A percentile compares a stretch with the other conserved stretches of the same genome.
phyloP scores from a whole-genome alignment of 2,888 invertebrate species.

The Drosophila macrothrix region DNA sequence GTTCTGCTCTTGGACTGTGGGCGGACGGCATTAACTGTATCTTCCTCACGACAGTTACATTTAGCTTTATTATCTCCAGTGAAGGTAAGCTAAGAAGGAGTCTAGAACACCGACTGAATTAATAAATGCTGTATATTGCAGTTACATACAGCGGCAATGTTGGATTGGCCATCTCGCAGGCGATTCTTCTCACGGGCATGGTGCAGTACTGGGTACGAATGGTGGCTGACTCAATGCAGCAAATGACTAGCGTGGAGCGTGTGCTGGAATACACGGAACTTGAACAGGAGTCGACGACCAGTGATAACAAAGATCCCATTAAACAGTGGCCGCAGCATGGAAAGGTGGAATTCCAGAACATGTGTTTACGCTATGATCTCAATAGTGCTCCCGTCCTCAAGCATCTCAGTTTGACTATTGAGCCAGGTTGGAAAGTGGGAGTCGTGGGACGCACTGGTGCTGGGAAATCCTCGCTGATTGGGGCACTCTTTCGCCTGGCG shows the following conservation, averaged over 20 bases:
- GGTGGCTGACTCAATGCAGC: slow-evolving; percentile 89
- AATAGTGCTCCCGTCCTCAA: slow-evolving; percentile 89
- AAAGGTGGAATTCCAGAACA: slow-evolving; percentile 86
- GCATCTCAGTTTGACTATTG: slow-evolving; percentile 88
- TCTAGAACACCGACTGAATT: not conserved
- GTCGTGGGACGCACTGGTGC: slow-evolving; percentile 94
- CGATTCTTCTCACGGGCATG: slow-evolving; percentile 89
- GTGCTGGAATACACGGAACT: slow-evolving; percentile 90
- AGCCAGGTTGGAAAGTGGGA: slow-evolving; percentile 89
- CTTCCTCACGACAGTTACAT: slow-evolving; percentile 88
- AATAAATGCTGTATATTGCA: slow-evolving; percentile 32
- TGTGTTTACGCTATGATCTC: slow-evolving; percentile 87
- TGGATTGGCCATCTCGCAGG: slow-evolving; percentile 89
- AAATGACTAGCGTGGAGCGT: slow-evolving; percentile 90
- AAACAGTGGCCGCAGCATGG: slow-evolving; percentile 90
- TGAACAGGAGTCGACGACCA: slow-evolving; percentile 86
- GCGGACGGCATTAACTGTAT: slow-evolving; percentile 89
- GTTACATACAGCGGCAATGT: slow-evolving; percentile 88
- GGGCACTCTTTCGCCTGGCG: slow-evolving; percentile 91
- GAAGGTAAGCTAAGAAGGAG: slow-evolving; percentile 85
- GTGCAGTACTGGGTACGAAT: slow-evolving; percentile 89
- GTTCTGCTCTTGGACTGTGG: slow-evolving; percentile 89
- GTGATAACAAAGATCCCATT: slow-evolving; percentile 85
- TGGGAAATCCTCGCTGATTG: slow-evolving; percentile 91
- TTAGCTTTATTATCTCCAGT: slow-evolving; percentile 87